Evolutionary conservation across 2,113 vertebrate species (phyloP), one percentile per base, ranked within the genome.

Genomic region (Terrapene triunguis): DNA sequence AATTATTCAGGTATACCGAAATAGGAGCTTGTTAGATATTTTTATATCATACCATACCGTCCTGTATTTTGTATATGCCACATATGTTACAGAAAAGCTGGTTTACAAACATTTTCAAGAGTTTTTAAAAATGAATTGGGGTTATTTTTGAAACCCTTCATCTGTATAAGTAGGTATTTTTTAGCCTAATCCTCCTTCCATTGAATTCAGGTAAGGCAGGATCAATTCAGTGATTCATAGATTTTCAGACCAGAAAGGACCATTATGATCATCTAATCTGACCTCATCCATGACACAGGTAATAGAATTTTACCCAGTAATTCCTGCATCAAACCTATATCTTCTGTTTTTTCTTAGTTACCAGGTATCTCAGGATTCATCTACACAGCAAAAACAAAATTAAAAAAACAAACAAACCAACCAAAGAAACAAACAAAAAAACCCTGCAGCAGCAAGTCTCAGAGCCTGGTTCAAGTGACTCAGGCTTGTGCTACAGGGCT

Each of bases 161-260:
- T 89, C 76, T 90, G 55, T 47, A 94, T 25, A 76, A 76, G 21
- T 44, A 76, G 24, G 38, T 76, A 6, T 44, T 44, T 76, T 76
- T 76, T 14, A 76, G 24, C 72, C 38, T 4, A 44, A 76, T 76
- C 21, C 21, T 44, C 6, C 21, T 27, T 76, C 22, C n/a, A 42
- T 6, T 42, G 72, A 44, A 42, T 42, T 27, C 72, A 38, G 53
- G 5, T 4, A 57, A 80, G 35, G 72, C 27, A 29, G 0, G 44
- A 83, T n/a, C 50, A 83, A 6, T 50, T 89, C 62, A 57, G 35
- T 42, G 44, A 51, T 32, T 62, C 38, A 76, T 5, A 24, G 3
- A 29, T 87, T 88, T 93, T 87, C 32, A 93, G 92, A 84, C 38
- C 42, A 79, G 76, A 89, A 51, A 35, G 12, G 22, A 80, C 65